A percentile compares a stretch with the other conserved stretches of the same genome.
Conservation (phyloP, 1,140 invertebrate genomes). For the Colletes latitarsis region DNA sequence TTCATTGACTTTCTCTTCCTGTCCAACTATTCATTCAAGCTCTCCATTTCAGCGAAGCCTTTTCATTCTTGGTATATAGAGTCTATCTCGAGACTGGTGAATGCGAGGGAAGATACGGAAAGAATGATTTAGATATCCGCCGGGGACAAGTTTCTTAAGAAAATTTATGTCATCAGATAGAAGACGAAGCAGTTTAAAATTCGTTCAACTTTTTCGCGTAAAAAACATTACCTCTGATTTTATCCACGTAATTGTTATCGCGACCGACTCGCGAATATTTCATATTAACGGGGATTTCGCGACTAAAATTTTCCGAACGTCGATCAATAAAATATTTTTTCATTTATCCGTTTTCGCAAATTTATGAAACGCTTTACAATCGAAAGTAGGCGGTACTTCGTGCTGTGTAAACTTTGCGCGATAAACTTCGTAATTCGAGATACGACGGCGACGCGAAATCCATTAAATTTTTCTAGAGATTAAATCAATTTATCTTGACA, state of each 20-base stretch:
- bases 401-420: neutral
- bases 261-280: neutral
- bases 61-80: conserved; percentile 11
- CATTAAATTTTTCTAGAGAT: conserved; percentile 3
- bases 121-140: conserved; percentile 10
- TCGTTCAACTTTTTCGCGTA: neutral
- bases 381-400: neutral
- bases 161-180: conserved; percentile 1
- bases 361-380: neutral
- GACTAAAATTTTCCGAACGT: neutral
- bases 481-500: conserved; percentile 3
- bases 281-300: neutral
- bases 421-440: neutral
- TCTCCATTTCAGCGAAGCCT: conserved; percentile 18
- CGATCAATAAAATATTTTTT: neutral
- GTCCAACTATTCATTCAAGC: conserved; percentile 37
- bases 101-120: neutral
- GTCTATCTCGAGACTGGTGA: conserved; percentile 41
- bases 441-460: neutral
- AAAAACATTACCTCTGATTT: too few relatives aligned
- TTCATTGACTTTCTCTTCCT: conserved; percentile 6
- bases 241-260: neutral
- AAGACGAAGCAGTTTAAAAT: neutral
- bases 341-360: neutral
- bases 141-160: neutral